Conservation (phyloP, 1,140 invertebrate genomes). For the Mycetomoellerius zeteki region DNA sequence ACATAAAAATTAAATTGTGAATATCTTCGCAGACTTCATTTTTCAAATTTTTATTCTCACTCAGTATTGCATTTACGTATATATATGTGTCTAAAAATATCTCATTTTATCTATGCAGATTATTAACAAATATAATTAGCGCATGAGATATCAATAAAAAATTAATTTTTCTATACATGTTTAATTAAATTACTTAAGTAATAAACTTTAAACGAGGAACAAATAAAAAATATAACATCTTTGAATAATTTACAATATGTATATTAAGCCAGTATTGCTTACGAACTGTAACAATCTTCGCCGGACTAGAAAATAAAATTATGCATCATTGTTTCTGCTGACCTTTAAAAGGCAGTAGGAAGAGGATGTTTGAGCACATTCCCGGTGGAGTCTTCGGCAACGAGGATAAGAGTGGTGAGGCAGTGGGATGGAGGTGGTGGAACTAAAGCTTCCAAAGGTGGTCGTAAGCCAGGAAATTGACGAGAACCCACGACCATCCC, state of each 20-base stretch:
- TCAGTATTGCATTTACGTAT: not conserved
- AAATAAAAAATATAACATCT: slow-evolving; percentile 18
- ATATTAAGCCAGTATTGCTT: slow-evolving; percentile 52
- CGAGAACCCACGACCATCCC: slow-evolving; percentile 84
- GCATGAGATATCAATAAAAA: slow-evolving; percentile 14
- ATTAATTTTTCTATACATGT: slow-evolving; percentile 20
- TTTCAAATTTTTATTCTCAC: slow-evolving; percentile 19
- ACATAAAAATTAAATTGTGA: not conserved
- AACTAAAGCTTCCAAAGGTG: slow-evolving; percentile 83
- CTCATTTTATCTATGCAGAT: slow-evolving; percentile 9
- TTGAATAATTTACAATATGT: slow-evolving; percentile 31
- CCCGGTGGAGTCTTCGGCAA: slow-evolving; percentile 86
- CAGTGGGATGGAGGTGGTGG: slow-evolving; percentile 81
- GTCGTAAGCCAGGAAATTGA: slow-evolving; percentile 83
- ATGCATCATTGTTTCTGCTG: slow-evolving; percentile 33
- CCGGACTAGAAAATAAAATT: slow-evolving; percentile 32
- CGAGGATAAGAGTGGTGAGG: slow-evolving; percentile 79
- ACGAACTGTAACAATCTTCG: slow-evolving; percentile 16
- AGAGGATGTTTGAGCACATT: slow-evolving; percentile 85
- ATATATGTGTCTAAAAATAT: slow-evolving; percentile 28
- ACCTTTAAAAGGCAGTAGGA: slow-evolving; percentile 83
- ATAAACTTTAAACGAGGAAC: not conserved
- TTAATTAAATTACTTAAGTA: slow-evolving; percentile 1
- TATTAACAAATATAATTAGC: slow-evolving; percentile 40
- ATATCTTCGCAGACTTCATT: not conserved